These are phyloP conservation scores for Mycteria americana DNA, from an alignment of 2,797 vertebrate genomes.

Conservation along the genomic window DNA sequence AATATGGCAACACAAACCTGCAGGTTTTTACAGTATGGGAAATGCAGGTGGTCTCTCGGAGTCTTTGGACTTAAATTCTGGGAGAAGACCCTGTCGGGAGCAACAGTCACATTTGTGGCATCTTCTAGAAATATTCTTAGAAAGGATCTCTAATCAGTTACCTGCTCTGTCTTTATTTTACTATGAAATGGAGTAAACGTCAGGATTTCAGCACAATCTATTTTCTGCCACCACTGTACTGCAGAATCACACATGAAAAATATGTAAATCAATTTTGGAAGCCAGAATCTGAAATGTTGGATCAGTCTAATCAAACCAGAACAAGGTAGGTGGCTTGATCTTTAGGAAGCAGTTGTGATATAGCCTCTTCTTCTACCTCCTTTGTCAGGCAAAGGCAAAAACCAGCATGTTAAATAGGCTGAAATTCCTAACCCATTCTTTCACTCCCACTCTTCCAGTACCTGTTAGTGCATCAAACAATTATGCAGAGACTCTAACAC, in stretches of 20 bases:
- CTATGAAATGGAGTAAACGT: not conserved
- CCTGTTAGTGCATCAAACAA: not conserved
- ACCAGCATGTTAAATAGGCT: not conserved
- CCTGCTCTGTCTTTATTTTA: not conserved
- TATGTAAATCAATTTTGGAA: not conserved
- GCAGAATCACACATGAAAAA: not conserved
- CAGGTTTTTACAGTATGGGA: not conserved
- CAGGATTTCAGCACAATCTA: not conserved
- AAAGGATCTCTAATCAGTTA: not conserved
- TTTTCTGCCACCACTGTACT: not conserved
- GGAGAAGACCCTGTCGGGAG: not conserved
- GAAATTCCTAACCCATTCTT: not conserved
- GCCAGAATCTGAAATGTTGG: not conserved
- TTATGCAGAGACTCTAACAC: not conserved
- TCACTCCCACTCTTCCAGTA: not conserved
- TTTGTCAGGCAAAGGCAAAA: not conserved
- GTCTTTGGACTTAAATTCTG: not conserved
- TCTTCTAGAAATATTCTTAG: not conserved
- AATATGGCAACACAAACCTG: not conserved
- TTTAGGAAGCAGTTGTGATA: not conserved
- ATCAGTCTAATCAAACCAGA: not conserved
- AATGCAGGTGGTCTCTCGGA: rapidly evolving
- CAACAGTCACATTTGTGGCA: not conserved
- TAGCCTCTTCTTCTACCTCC: not conserved
- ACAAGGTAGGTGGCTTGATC: not conserved